phyloP scores from a whole-genome alignment of 2,888 invertebrate genomes.

The Megalurothrips usitatus region DNA sequence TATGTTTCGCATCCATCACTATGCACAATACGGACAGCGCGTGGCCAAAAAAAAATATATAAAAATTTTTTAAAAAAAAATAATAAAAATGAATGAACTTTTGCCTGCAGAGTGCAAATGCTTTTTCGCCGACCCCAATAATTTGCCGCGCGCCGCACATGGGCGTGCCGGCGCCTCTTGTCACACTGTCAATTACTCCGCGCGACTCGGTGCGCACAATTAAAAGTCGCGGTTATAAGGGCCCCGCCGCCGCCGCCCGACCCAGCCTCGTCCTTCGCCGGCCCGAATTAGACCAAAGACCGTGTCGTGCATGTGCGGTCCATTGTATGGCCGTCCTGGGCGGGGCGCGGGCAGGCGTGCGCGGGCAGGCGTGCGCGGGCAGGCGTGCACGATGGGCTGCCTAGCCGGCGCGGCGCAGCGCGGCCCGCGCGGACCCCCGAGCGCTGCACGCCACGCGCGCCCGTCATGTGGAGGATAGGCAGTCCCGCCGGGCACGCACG shows the following conservation, averaged over 20 bases:
- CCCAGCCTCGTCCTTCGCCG: slow-evolving; percentile 29
- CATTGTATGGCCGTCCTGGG: not conserved
- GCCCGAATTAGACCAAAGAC: not conserved
- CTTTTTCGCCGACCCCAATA: too few relatives aligned
- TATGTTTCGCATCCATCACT: not conserved
- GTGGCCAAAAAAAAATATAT: too few relatives aligned
- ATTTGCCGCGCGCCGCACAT: too few relatives aligned
- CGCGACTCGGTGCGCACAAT: not conserved
- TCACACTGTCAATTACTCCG: too few relatives aligned
- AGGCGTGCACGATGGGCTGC: not conserved
- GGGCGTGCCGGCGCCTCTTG: too few relatives aligned
- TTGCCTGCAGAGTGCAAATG: too few relatives aligned
- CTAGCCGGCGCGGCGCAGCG: not conserved
- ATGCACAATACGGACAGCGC: not conserved
- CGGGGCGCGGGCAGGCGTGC: not conserved
- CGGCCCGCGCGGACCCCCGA: not conserved
- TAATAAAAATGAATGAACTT: too few relatives aligned
- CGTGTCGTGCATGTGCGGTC: not conserved
- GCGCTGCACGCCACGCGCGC: not conserved
- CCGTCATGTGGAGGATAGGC: not conserved
- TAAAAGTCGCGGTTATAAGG: not conserved
- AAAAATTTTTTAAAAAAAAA: too few relatives aligned
- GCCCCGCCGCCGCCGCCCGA: not conserved
- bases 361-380: not conserved
- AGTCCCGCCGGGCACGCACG: not conserved